Evolutionary conservation across 2,797 vertebrate species (phyloP).

Genomic region (Sebastes nivosus): DNA sequence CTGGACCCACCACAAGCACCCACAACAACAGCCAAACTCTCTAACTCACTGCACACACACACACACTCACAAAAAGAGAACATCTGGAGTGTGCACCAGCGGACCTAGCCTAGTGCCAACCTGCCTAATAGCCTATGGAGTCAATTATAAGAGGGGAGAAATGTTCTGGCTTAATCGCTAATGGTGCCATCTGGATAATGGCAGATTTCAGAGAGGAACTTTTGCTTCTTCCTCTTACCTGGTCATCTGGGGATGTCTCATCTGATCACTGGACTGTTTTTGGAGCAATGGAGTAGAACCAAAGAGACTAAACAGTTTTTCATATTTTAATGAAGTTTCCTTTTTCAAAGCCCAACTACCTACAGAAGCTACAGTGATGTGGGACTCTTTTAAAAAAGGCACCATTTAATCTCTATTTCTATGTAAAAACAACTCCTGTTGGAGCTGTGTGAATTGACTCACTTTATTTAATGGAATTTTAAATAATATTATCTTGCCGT

Average conservation of each 20-base stretch:
- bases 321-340: constrained; percentile 78
- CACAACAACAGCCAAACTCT: constrained; percentile 62
- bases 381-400: constrained; percentile 38
- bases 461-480: constrained; percentile 62
- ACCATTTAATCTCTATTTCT: constrained; percentile 57
- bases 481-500: constrained; percentile 54
- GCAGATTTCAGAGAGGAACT: constrained; percentile 82
- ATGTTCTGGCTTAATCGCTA: constrained; percentile 86
- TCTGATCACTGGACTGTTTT: constrained; percentile 75
- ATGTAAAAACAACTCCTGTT: constrained; percentile 43
- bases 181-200: constrained; percentile 89
- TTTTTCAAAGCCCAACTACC: constrained; percentile 41
- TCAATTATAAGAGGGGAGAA: constrained; percentile 88
- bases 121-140: constrained; percentile 90
- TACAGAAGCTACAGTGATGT: neutral
- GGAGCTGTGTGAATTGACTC: constrained; percentile 62
- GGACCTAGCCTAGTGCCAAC: constrained; percentile 85
- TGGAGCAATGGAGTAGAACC: constrained; percentile 78
- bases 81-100: constrained; percentile 86
- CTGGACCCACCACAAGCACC: constrained; percentile 70
- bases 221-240: constrained; percentile 85
- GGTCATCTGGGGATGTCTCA: constrained; percentile 83
- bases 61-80: constrained; percentile 58
- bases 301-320: constrained; percentile 77
- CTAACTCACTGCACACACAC: constrained; percentile 20